A percentile compares a stretch with the other conserved stretches of the same genome.
phyloP scores from a whole-genome alignment of 2,113 vertebrate species.

The Aythya baeri region DNA sequence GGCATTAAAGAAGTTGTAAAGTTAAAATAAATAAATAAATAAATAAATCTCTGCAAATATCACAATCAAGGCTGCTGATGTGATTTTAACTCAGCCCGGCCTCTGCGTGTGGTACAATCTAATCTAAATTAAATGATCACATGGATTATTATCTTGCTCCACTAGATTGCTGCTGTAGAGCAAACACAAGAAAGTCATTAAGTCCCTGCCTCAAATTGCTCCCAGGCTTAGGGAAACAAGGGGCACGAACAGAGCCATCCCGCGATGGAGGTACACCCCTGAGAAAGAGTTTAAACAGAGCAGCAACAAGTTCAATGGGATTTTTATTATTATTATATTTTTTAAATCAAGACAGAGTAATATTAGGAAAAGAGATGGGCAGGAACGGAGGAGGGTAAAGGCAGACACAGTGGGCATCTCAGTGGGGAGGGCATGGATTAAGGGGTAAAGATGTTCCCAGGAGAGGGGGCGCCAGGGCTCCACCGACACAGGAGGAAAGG shows the following conservation, averaged over 20 bases:
- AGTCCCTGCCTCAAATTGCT: not conserved
- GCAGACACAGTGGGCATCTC: accelerated
- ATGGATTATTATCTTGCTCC: not conserved
- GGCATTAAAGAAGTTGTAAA: not conserved
- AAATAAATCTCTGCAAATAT: not conserved
- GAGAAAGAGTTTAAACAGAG: not conserved
- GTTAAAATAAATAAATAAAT: not conserved
- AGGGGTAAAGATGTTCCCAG: not conserved
- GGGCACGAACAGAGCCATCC: not conserved
- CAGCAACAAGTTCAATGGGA: not conserved
- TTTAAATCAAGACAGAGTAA: not conserved
- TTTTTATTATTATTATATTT: not conserved
- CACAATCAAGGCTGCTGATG: not conserved
- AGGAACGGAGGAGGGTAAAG: not conserved
- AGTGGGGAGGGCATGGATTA: not conserved
- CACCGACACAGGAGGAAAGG: not conserved
- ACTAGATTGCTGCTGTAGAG: not conserved
- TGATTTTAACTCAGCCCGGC: not conserved
- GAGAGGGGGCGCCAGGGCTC: not conserved
- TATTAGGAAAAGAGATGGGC: not conserved
- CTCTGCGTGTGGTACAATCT: not conserved
- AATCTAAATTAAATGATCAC: constrained; percentile 33
- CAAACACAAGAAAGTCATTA: not conserved
- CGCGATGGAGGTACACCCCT: accelerated
- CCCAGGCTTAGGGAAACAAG: not conserved